Evolutionary conservation across 2,888 invertebrate species (phyloP).

Genomic region (Neocrepidodera transversa): DNA sequence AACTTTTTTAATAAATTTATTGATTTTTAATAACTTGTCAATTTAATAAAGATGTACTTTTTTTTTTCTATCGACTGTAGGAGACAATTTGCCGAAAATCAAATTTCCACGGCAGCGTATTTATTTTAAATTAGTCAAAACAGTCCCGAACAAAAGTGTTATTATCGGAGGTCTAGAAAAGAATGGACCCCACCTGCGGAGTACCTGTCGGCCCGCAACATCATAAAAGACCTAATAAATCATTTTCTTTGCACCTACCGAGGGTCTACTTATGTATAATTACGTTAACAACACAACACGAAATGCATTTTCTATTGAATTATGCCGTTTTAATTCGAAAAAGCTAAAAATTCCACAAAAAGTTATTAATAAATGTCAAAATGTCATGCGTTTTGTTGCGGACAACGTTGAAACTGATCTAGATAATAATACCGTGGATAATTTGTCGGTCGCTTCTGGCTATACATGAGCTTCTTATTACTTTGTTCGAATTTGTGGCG

Average conservation of each 20-base stretch:
- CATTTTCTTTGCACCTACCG: constrained; percentile 40
- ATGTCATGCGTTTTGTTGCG: constrained; percentile 24
- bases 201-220: constrained; percentile 31
- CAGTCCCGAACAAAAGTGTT: constrained; percentile 35
- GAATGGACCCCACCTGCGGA: constrained; percentile 36
- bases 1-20: too few species aligned
- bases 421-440: constrained; percentile 34
- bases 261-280: constrained; percentile 37
- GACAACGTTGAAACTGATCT: constrained; percentile 35
- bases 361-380: constrained; percentile 33
- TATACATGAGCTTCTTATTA: constrained; percentile 17
- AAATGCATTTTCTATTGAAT: constrained; percentile 35
- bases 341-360: constrained; percentile 32
- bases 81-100: constrained; percentile 2
- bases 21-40: too few species aligned
- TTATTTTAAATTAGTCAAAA: constrained; percentile 35
- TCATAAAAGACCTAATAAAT: constrained; percentile 37
- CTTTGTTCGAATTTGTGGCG: constrained; percentile 14
- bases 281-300: constrained; percentile 35
- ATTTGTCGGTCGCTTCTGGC: not conserved
- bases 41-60: too few species aligned
- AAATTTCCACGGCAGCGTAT: constrained; percentile 14
- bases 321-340: constrained; percentile 35
- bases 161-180: constrained; percentile 33
- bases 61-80: too few species aligned